A percentile compares a stretch with the other conserved stretches of the same genome.
Evolutionary conservation across 2,888 invertebrate genomes (phyloP).

Genomic region (Drosophila rellima): DNA sequence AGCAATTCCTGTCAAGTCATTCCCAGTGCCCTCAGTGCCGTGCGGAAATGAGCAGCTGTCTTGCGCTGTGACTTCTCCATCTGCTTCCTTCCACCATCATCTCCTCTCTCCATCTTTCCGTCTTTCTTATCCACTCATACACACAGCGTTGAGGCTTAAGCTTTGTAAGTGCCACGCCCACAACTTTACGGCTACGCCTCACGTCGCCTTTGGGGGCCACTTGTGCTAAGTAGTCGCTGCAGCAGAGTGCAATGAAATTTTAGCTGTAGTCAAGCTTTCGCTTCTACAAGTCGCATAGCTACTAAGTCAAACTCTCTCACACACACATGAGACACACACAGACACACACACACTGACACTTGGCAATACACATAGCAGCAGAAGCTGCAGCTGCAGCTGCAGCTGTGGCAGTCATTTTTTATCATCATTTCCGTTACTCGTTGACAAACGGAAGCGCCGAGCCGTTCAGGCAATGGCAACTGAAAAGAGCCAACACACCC

Average conservation of each 20-base stretch:
- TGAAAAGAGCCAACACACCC: slow-evolving; percentile 28
- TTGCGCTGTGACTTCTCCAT: slow-evolving; percentile 65
- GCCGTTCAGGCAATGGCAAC: slow-evolving; percentile 67
- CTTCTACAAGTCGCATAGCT: slow-evolving; percentile 57
- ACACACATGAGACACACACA: slow-evolving; percentile 22
- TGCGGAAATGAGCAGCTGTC: slow-evolving; percentile 81
- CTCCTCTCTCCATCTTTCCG: background rate
- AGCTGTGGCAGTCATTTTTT: slow-evolving; percentile 76
- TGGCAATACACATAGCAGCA: slow-evolving; percentile 52
- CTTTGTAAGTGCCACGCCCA: slow-evolving; percentile 39
- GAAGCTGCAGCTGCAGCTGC: slow-evolving; percentile 66
- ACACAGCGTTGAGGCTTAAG: slow-evolving; percentile 57
- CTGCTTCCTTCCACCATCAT: slow-evolving; percentile 3
- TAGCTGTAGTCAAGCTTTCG: slow-evolving; percentile 55
- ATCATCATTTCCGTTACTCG: slow-evolving; percentile 83
- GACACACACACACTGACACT: slow-evolving; percentile 29
- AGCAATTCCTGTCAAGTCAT: slow-evolving; percentile 69
- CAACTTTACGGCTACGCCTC: slow-evolving; percentile 16
- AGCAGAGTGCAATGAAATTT: slow-evolving; percentile 79
- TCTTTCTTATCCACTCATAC: background rate
- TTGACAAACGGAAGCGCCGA: slow-evolving; percentile 81
- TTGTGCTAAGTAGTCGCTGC: slow-evolving; percentile 80
- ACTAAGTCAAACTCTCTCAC: slow-evolving; percentile 70
- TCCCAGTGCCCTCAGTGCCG: slow-evolving; percentile 59
- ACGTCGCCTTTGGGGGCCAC: slow-evolving; percentile 73